Evolutionary conservation across 2,797 vertebrate species (phyloP).

Genomic region (Tadarida brasiliensis): DNA sequence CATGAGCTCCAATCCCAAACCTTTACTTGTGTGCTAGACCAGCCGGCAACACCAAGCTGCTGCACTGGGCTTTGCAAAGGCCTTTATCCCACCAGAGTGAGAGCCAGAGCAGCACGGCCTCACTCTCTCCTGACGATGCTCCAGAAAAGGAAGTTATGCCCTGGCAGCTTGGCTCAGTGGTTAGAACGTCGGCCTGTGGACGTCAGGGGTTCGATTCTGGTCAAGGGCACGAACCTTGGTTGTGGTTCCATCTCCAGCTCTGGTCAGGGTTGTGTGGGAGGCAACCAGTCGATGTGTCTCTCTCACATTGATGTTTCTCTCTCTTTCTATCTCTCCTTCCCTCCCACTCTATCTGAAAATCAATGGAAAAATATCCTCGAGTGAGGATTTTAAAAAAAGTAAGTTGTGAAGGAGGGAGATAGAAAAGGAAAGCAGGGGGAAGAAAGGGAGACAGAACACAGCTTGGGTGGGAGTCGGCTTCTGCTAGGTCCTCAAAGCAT

Average conservation of each 20-base stretch:
- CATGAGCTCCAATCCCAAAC: not conserved
- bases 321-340: no score
- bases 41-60: not conserved
- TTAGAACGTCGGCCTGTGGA: no score
- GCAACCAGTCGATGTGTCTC: no score
- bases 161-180: no score
- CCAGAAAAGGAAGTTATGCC: not conserved
- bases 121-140: not conserved
- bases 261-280: no score
- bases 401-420: not conserved
- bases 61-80: not conserved
- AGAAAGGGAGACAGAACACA: not conserved
- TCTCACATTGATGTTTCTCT: no score
- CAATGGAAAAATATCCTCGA: no score
- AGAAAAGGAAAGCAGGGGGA: not conserved
- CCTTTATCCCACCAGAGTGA: not conserved
- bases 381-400: not conserved
- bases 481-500: not conserved
- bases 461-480: rapidly evolving
- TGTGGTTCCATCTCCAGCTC: no score
- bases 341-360: no score
- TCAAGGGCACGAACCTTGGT: no score
- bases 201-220: no score
- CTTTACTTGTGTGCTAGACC: not conserved
- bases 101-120: not conserved